phyloP scores from a whole-genome alignment of 2,888 invertebrate species.

The Tyria jacobaeae region DNA sequence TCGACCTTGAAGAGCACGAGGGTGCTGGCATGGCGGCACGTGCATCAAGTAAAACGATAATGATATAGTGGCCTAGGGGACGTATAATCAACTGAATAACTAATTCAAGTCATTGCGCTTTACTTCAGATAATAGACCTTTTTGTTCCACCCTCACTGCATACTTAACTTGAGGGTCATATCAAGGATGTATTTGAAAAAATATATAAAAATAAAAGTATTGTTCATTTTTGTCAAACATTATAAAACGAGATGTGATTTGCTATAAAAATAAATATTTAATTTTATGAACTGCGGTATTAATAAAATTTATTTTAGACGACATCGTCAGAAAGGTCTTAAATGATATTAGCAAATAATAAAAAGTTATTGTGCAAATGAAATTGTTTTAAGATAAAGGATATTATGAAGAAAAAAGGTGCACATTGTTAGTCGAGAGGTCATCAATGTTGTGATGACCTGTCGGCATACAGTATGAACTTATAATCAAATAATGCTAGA shows the following conservation, averaged over 20 bases:
- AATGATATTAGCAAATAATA: too few species aligned
- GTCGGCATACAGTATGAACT: conserved; percentile 32
- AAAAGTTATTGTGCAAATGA: too few species aligned
- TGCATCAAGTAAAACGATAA: conserved; percentile 81
- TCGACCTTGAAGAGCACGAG: conserved; percentile 79
- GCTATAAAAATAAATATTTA: background rate
- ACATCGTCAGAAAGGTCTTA: too few species aligned
- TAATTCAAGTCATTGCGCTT: conserved; percentile 84
- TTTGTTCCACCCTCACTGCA: conserved; percentile 67
- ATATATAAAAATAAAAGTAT: conserved; percentile 62
- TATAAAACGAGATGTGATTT: too few species aligned
- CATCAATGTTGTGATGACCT: conserved; percentile 43
- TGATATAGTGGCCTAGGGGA: conserved; percentile 84
- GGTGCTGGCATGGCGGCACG: conserved; percentile 77
- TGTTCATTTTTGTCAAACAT: conserved; percentile 24
- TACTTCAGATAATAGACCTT: conserved; percentile 74
- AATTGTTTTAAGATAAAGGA: too few species aligned
- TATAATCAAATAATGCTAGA: conserved; percentile 35
- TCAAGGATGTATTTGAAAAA: conserved; percentile 68
- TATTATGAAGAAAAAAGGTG: too few species aligned
- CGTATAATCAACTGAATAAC: conserved; percentile 84
- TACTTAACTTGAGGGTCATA: conserved; percentile 60
- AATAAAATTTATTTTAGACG: too few species aligned
- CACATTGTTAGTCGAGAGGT: background rate
- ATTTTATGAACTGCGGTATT: too few species aligned